Evolutionary conservation across 2,113 vertebrate genomes (phyloP), one percentile per base, ranked within the genome.

Genomic region (Sitta europaea): DNA sequence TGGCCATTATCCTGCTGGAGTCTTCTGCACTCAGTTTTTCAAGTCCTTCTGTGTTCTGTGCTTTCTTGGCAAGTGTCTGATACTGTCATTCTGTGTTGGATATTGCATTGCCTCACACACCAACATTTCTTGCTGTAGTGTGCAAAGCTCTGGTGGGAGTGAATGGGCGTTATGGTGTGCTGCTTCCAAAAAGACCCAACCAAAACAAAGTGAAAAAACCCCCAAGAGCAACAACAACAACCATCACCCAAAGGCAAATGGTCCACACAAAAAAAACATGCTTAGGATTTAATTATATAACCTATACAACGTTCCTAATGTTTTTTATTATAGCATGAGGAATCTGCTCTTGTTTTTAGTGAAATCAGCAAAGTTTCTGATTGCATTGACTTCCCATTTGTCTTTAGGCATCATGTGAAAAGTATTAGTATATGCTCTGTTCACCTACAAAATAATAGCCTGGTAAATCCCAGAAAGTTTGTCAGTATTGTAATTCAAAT

Each of bases 191-290:
- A 67, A 33, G 33, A 10, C 6, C 2, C 21, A 42, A 29, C 12
- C 8, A n/a, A 66, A 66, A 47, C 14, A 24, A n/a, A 65, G n/a
- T 8, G n/a, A 55, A 43, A 51, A 47, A 5, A 6, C 0, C 23
- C 11, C 11, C 16, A 20, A 20, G 31, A 79, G 8, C 10, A 79
- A 13, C 6, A 58, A 14, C 8, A 10, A 19, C 5, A 33, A n/a
- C 13, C 13, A 9, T 1, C 11, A 20, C 5, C 3, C 16, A 28
- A 58, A 72, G 5, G 27, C 22, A 11, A 7, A 7, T 12, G 4
- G 5, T 9, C 5, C 31, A 33, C 15, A 19, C 4, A 9, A 35
- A 19, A 38, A 38, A 22, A 15, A 1, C 0, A 1, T 13, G 6
- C 25, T 58, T 42, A 53, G 47, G 4, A 25, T 48, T 11, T 40